Percentiles rank a stretch among this genome's conserved stretches.
These are phyloP conservation scores for Cryptosula pallasiana DNA, from an alignment of 2,888 invertebrate species.

Conservation along the genomic window DNA sequence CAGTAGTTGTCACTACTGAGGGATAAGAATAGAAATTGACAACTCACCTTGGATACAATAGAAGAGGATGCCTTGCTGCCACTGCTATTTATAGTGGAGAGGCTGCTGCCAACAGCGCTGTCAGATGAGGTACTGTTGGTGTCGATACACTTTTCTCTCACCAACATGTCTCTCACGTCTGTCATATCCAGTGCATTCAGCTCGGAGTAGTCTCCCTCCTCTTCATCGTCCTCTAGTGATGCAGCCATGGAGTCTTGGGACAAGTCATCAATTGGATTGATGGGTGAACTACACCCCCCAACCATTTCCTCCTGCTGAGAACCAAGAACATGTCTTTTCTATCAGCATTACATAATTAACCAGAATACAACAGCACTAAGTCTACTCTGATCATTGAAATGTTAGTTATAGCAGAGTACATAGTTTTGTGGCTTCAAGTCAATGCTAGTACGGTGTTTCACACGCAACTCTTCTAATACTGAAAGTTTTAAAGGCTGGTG, in stretches of 20 bases:
- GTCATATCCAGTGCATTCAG: conserved; percentile 64
- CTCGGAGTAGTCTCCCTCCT: conserved; percentile 14
- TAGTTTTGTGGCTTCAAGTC: no score
- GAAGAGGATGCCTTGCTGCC: neutral
- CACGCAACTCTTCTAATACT: no score
- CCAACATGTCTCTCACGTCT: conserved; percentile 73
- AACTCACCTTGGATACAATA: neutral
- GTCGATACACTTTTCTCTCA: conserved; percentile 60
- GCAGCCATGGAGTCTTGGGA: neutral
- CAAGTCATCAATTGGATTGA: neutral
- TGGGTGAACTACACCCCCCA: neutral
- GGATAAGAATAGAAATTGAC: no score
- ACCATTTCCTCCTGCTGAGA: neutral
- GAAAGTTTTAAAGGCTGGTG: no score
- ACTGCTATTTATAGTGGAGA: neutral
- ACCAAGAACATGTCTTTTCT: neutral
- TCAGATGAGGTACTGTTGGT: conserved; percentile 3
- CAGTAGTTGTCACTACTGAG: no score
- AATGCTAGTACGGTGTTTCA: no score
- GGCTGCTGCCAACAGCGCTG: conserved; percentile 10
- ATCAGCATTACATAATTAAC: no score
- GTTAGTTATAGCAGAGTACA: no score
- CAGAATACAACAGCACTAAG: no score
- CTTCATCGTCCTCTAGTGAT: neutral
- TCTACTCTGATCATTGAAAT: no score